Evolutionary conservation across 2,797 vertebrate species (phyloP).

Genomic region (Heterohyrax brucei): DNA sequence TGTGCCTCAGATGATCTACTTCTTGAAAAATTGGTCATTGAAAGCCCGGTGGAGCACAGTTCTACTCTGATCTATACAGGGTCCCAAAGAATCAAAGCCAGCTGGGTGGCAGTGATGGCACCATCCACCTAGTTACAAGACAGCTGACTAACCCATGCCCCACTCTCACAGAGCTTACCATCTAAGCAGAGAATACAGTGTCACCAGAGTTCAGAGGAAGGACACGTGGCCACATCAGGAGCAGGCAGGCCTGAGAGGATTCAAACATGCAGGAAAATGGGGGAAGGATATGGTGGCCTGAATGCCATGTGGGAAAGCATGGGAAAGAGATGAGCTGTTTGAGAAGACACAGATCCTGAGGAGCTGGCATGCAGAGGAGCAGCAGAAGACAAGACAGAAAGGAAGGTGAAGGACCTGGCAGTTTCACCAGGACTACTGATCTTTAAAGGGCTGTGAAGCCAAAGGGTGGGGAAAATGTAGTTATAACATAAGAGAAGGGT

Average conservation of each 20-base stretch:
- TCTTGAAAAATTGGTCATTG: background rate
- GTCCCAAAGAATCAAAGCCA: background rate
- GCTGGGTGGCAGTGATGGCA: background rate
- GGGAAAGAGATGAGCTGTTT: background rate
- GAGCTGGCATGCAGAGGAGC: background rate
- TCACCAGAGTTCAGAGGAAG: background rate
- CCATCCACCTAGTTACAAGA: background rate
- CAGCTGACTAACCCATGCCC: background rate
- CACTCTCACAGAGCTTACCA: background rate
- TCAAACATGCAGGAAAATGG: background rate
- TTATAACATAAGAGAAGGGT: slow-evolving; percentile 37
- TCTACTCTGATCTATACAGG: background rate
- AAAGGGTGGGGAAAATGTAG: background rate
- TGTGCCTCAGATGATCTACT: background rate
- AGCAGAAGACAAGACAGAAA: background rate
- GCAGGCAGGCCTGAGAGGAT: background rate
- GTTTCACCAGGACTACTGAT: background rate
- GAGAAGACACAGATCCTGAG: background rate
- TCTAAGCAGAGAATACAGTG: background rate
- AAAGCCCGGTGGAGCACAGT: background rate
- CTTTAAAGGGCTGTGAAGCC: slow-evolving; percentile 38
- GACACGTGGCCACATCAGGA: background rate
- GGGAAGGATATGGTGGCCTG: background rate
- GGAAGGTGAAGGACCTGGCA: background rate
- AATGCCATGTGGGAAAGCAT: background rate